Base-by-base conservation (phyloP, 2,797 vertebrate species). In the Bucorvus abyssinicus region DNA sequence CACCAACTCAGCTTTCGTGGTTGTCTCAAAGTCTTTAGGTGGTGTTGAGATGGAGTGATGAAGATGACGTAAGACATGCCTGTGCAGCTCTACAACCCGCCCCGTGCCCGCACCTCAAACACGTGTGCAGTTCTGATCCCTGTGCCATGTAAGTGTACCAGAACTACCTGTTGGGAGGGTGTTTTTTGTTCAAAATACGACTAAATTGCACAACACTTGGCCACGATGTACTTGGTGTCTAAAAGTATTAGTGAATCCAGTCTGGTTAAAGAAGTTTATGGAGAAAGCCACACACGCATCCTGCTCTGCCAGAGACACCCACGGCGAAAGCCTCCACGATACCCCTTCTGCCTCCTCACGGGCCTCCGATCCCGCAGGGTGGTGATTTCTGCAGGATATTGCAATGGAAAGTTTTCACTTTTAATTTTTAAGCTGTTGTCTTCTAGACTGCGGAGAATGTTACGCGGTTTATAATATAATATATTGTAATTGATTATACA, bases 401-500 rank as follows among this genome's bases (percentile, higher is more conserved):
- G 52, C 44, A 68, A 11, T 53, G 29, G 56, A 68, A 88, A 85
- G 21, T 88, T 78, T 86, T 23, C 49, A 34, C 45, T 24, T 83
- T 77, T 86, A 13, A 23, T 75, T 91, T 84, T 74, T 40, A 93
- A 70, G 21, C 24, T 38, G 36, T 56, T 87, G 47, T 57, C 57
- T 86, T 85, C 74, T 60, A 82, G 19, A n/a, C 14, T 73, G 70
- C 59, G 69, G 67, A 78, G 52, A 82, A 55, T 5, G 15, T 59
- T 71, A 21, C 34, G 27, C 0, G 0, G 26, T 82, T 93, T 84
- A 79, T 75, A 73, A 87, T 57, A 60, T 44, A 90, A 91, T 70
- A 86, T 49, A 71, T 61, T 89, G 77, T 56, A 96, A 95, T 69
- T 73, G 89, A 92, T 94, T 87, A 76, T 79, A 76, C 70, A 93